Base-by-base conservation (phyloP, 2,888 invertebrate genomes). In the Scelioninae gen. 2 region DNA sequence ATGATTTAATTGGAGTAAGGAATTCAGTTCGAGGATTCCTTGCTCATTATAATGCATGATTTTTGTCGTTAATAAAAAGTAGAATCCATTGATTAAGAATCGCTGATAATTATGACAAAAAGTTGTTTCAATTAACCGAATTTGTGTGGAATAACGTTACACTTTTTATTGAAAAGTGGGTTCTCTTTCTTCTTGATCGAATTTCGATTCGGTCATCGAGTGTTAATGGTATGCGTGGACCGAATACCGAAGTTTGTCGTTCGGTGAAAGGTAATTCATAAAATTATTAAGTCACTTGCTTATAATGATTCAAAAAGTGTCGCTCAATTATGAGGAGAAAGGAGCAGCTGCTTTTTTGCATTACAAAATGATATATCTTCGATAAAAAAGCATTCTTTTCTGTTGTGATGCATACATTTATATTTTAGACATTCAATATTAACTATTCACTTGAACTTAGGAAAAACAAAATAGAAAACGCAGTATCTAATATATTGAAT, bases 271-370 rank as follows among this genome's bases (percentile, higher is more conserved):
- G 58, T 60, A 58, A 52, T 68, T 50, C 10, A 45, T 52, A 13
- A 55, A 46, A 45, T 53, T 41, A 25, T 15, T 7, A 45, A 45
- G 11, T 50, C 33, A 31, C 50, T 22, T n/a, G 31, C 13, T 0
- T 37, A 48, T 28, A 50, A 50, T 63, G 50, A 6, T 41, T 19
- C 11, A 33, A 41, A 50, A 50, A 46, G 18, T 46, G 50, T 43
- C 31, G 6, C 18, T 35, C 31, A 37, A 65, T 65, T 46, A 57
- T 15, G 10, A 3, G 9, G 67, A 67, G 67, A 67, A 67, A 67
- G 67, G 67, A 22, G 58, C 65, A 65, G 65, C 13, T 65, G 65
- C 16, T 45, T 45, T 63, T 61, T 61, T 45, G 13, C 37, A 37
- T 15, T 7, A 3, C 13, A 15, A 37, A 7, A 37, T 50, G 28